Conservation (phyloP, 2,797 vertebrate genomes). For the Fistularia tabacaria region DNA sequence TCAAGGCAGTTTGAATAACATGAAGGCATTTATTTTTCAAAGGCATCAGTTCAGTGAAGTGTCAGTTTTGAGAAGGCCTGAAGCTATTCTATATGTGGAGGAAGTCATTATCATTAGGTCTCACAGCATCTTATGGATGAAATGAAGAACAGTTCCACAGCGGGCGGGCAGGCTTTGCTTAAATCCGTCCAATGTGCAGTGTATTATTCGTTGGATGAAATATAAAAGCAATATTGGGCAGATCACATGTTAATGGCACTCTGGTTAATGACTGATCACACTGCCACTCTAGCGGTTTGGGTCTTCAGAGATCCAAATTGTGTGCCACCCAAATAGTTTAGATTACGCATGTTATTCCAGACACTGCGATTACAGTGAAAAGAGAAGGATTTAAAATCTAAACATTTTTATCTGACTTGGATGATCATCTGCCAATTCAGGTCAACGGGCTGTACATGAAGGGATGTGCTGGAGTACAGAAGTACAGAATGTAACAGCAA, state of each 20-base stretch:
- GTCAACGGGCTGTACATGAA: no score
- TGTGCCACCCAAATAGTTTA: no score
- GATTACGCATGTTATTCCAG: no score
- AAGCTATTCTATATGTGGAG: conserved; percentile 8
- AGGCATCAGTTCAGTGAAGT: conserved; percentile 31
- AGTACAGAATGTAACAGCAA: no score
- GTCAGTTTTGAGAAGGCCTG: conserved; percentile 25
- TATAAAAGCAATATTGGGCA: not conserved
- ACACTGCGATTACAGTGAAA: no score
- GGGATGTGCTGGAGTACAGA: no score
- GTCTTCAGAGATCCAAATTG: no score
- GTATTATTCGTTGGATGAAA: not conserved
- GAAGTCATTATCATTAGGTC: conserved; percentile 29
- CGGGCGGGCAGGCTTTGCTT: not conserved
- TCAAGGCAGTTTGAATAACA: conserved; percentile 1
- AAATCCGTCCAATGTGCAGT: not conserved
- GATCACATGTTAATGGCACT: no score
- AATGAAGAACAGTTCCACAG: conserved; percentile 17
- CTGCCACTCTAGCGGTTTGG: no score
- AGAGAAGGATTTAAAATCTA: no score
- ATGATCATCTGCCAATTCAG: no score
- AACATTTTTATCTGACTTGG: no score
- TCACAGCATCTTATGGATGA: conserved; percentile 24
- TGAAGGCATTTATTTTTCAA: conserved; percentile 30
- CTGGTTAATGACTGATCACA: not conserved